Base-by-base conservation (phyloP, 1,140 invertebrate genomes). In the Pissodes strobi region DNA sequence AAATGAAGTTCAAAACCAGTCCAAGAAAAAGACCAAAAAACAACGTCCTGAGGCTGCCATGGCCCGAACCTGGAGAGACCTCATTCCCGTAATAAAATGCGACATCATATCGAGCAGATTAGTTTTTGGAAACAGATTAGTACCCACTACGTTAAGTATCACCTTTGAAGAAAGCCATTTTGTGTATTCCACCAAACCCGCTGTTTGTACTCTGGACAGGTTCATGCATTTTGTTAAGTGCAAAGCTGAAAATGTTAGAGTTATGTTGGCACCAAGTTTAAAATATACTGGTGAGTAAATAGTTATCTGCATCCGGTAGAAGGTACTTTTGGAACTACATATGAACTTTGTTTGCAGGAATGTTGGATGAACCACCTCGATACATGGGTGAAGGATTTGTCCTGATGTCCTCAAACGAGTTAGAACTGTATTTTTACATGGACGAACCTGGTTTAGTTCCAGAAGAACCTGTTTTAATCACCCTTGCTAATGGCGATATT, bases 311-410 rank as follows among this genome's bases (percentile, higher is more conserved):
- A n/a, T n/a, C n/a, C n/a, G n/a, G n/a, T n/a, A n/a, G n/a, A n/a
- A n/a, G n/a, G n/a, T n/a, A n/a, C n/a, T n/a, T n/a, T n/a, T n/a
- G n/a, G n/a, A n/a, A n/a, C n/a, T n/a, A n/a, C n/a, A n/a, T n/a
- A n/a, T n/a, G n/a, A n/a, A n/a, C n/a, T 51, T n/a, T 51, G 2
- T 12, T 51, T 49, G 23, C 41, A 72, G 70, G 93, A 2, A 87
- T 95, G 81, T 86, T 90, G 1, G 95, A 98, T 81, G 95, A 98
- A 73, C 95, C 97, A 2, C 97, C 97, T 1, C 79, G 97, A 27
- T 97, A 92, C 69, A 99, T 99, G 95, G 95, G 95, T 15, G 94
- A 98, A 82, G 97, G 96, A 2, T 99, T 99, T 81, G 95, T 97
- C 6, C 86, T 99, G 6, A 87, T 98, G 79, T 95, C 95, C 75